A percentile compares a stretch with the other conserved stretches of the same genome.
phyloP scores from a whole-genome alignment of 30 jellyfish, hydroid and myxozoan genomes.

The Hydractinia echinata region DNA sequence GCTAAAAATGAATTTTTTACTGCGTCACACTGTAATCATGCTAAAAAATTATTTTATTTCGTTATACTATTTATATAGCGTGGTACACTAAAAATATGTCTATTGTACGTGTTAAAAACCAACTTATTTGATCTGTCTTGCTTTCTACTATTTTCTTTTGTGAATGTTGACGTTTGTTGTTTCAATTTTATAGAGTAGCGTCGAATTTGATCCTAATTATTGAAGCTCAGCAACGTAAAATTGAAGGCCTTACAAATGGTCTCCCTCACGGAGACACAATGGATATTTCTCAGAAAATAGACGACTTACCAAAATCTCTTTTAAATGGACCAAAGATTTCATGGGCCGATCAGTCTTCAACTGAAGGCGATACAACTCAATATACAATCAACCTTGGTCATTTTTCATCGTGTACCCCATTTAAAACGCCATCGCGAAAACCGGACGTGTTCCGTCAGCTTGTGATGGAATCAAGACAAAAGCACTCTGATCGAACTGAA shows the following conservation, averaged over 20 bases:
- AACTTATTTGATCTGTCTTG: too few relatives aligned
- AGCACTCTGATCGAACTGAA: not conserved
- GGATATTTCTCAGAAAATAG: not conserved
- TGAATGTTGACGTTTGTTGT: too few relatives aligned
- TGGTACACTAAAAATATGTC: too few relatives aligned
- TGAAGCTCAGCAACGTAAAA: not conserved
- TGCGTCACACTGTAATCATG: too few relatives aligned
- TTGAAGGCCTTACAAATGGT: not conserved
- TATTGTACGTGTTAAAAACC: too few relatives aligned
- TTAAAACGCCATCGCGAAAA: constrained; percentile 68
- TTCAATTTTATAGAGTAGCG: not conserved
- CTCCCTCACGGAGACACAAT: not conserved
- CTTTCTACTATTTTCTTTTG: too few relatives aligned
- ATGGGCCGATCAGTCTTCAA: constrained; percentile 82
- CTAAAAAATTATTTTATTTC: too few relatives aligned
- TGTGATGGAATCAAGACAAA: constrained; percentile 25
- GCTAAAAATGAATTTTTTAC: too few relatives aligned
- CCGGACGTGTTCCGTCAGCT: constrained; percentile 43
- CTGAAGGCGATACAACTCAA: constrained; percentile 7
- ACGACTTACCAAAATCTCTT: not conserved
- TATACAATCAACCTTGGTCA: constrained; percentile 25
- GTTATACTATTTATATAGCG: too few relatives aligned
- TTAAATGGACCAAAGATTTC: constrained; percentile 45
- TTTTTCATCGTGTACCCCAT: constrained; percentile 72
- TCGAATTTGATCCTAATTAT: not conserved